Evolutionary conservation across 1,140 invertebrate genomes (phyloP), one percentile per base, ranked within the genome.

Genomic region (Drosophila paulistorum): DNA sequence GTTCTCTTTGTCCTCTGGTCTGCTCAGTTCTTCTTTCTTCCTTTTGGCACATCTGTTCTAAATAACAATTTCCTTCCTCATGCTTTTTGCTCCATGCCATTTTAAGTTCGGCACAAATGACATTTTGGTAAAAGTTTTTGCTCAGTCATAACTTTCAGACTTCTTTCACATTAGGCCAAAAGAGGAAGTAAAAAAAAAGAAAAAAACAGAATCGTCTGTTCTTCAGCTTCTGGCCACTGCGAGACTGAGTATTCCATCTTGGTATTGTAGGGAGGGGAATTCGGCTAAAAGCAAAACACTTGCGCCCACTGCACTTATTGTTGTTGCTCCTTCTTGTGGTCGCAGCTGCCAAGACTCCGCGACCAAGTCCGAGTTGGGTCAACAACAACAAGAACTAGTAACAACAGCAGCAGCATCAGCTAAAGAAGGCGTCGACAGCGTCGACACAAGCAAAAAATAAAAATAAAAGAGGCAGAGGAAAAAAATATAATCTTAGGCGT

Each of bases 281-380:
- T 0, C 9, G 35, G 35, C 70, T 77, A 70, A 70, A 77, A 77
- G 75, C 72, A 77, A 87, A 86, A 77, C 82, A 81, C 85, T 86
- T 79, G 82, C 82, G 82, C 74, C 82, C 81, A 85, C 74, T 81
- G 71, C 78, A 70, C 59, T 72, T 73, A 65, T 63, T 61, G 62
- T 65, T 65, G 30, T 62, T 67, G 23, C 37, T 64, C 2, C 37
- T 64, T 14, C 30, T 64, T 74, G 58, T 77, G 83, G 83, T 70
- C 83, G 71, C 82, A 86, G 83, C 83, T 86, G 82, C 82, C 82
- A 87, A 86, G 71, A 87, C 42, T 79, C 45, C 45, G 45, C 45
- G 14, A 48, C 17, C 45, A 20, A 48, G 14, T 9, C 68, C 76
- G 71, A 79, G 74, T 76, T 77, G 74, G 66, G 74, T 76, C 73